Conservation (phyloP, 2,888 invertebrate genomes). For the Osedax frankpressi region DNA sequence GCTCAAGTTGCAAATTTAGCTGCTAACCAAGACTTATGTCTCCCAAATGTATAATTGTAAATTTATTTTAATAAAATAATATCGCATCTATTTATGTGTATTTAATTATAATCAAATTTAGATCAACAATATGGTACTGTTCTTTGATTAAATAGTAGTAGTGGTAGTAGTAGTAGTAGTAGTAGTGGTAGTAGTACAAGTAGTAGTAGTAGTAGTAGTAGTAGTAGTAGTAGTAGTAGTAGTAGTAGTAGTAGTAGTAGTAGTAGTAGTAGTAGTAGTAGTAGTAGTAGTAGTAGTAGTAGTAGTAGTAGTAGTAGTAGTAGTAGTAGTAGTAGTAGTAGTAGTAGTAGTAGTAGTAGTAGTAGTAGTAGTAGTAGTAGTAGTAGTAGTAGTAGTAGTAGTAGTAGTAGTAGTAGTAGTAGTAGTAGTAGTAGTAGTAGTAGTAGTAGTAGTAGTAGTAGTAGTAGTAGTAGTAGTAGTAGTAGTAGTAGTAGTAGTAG, state of each 20-base stretch:
- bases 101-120: too few species aligned
- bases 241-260: conserved; percentile 12
- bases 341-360: background rate
- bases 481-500: background rate
- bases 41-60: too few species aligned
- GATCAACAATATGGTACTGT: too few species aligned
- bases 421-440: background rate
- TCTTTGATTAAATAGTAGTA: too few species aligned
- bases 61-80: too few species aligned
- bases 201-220: conserved; percentile 8
- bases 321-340: background rate
- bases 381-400: background rate
- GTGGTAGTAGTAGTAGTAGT: conserved; percentile 3
- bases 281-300: conserved; percentile 10
- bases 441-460: background rate
- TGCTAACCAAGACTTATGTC: too few species aligned
- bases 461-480: background rate
- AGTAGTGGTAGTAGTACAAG: conserved; percentile 6
- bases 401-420: background rate
- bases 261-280: conserved; percentile 12
- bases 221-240: conserved; percentile 12
- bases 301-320: conserved; percentile 1
- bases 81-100: too few species aligned
- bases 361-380: background rate
- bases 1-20: too few species aligned